These are phyloP conservation scores for Glandiceps talaboti DNA, from an alignment of 53 echinoderm and acorn worm genomes.

Conservation along the genomic window DNA sequence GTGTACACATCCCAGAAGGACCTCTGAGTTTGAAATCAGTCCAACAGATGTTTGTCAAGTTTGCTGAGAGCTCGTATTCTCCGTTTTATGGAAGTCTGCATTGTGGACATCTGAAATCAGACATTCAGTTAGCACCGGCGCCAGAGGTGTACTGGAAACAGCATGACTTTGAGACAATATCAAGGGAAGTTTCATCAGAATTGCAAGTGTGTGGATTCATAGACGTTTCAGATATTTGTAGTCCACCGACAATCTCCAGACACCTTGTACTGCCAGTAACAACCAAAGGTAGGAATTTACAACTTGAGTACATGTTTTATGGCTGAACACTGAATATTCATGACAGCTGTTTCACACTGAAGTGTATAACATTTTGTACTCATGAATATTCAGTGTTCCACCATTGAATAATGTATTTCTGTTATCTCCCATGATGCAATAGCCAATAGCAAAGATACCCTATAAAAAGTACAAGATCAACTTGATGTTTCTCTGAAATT, in stretches of 20 bases:
- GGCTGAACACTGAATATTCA: too few relatives aligned
- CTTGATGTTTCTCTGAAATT: too few relatives aligned
- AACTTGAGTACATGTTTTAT: too few relatives aligned
- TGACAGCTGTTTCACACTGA: too few relatives aligned
- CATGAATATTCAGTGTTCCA: too few relatives aligned
- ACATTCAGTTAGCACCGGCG: conserved; percentile 69
- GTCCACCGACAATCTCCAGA: conserved; percentile 73
- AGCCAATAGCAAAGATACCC: too few relatives aligned
- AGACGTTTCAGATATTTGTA: conserved; percentile 63
- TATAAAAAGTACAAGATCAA: too few relatives aligned
- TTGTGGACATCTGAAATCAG: conserved; percentile 76
- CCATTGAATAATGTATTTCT: too few relatives aligned
- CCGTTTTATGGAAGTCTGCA: conserved; percentile 40
- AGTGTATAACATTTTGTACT: too few relatives aligned
- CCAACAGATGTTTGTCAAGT: conserved; percentile 53
- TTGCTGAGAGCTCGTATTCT: conserved; percentile 51
- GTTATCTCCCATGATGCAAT: too few relatives aligned
- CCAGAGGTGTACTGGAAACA: conserved; percentile 35
- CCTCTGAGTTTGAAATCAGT: conserved; percentile 37
- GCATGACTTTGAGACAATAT: conserved; percentile 30
- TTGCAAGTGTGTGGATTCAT: conserved; percentile 73
- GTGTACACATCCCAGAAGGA: conserved; percentile 42
- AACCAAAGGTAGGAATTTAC: conserved; percentile 26
- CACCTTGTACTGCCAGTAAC: conserved; percentile 65
- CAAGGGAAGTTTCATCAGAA: conserved; percentile 30